Conservation (phyloP, 2,888 invertebrate species). For the Cremastinae sp. region DNA sequence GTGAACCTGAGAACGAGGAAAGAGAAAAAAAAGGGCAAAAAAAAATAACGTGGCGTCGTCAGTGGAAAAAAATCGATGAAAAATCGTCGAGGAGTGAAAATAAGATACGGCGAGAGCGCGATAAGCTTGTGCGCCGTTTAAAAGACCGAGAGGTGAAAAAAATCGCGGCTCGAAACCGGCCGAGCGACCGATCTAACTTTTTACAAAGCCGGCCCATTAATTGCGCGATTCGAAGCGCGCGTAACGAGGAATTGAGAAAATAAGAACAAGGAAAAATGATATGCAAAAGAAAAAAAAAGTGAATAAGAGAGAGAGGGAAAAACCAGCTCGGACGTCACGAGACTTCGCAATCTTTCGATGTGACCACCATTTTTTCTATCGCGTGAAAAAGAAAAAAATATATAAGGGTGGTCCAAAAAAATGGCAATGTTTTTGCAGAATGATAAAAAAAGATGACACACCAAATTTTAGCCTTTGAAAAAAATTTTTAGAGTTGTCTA, state of each 20-base stretch:
- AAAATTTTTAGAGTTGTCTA: too few species aligned
- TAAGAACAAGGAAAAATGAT: neutral
- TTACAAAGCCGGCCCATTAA: constrained; percentile 37
- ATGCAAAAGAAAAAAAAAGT: too few species aligned
- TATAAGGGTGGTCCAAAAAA: too few species aligned
- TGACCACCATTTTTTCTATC: neutral
- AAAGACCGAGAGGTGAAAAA: too few species aligned
- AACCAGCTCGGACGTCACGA: constrained; percentile 15
- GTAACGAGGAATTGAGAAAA: constrained; percentile 17
- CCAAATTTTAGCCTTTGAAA: too few species aligned
- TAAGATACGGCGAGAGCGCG: too few species aligned
- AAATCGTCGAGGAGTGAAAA: neutral
- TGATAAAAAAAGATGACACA: constrained; percentile 2
- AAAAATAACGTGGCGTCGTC: too few species aligned
- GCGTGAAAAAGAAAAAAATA: neutral
- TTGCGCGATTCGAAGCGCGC: constrained; percentile 47
- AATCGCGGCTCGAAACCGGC: constrained; percentile 35
- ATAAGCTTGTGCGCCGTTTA: neutral
- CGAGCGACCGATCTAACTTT: constrained; percentile 43
- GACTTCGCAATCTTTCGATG: neutral
- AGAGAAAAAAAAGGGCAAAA: too few species aligned
- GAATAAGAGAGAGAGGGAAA: neutral
- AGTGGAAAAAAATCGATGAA: neutral
- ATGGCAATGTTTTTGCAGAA: too few species aligned
- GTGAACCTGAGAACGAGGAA: too few species aligned